Percentiles rank a stretch among this genome's conserved stretches.
Conservation (phyloP, 1,140 invertebrate species). For the Caenorhabditis tropicalis region DNA sequence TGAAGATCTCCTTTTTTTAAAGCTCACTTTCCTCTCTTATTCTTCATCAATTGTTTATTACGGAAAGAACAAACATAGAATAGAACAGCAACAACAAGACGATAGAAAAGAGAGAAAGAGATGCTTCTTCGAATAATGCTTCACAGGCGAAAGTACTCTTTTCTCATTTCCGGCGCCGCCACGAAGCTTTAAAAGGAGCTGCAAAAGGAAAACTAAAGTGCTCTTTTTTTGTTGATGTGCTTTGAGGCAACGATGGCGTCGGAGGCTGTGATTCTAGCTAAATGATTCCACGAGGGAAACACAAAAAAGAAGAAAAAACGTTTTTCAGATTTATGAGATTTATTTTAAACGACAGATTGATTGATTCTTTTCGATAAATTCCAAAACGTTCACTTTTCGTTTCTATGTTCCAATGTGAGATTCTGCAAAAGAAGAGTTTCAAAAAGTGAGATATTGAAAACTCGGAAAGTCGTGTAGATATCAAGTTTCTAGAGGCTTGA, state of each 20-base stretch:
- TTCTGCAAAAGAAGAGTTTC: neutral
- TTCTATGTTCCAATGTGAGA: neutral
- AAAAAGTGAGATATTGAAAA: too few species aligned
- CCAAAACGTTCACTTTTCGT: neutral
- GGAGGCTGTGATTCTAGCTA: neutral
- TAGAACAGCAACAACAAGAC: neutral
- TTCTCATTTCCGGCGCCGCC: conserved; percentile 11
- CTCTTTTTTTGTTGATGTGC: conserved; percentile 14
- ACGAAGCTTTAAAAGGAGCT: neutral
- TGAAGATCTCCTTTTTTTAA: neutral
- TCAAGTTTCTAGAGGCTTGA: neutral
- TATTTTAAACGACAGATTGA: neutral
- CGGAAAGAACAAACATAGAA: neutral
- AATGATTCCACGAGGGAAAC: neutral
- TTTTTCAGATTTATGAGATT: conserved; percentile 4
- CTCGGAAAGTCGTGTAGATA: neutral
- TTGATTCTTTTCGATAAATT: neutral
- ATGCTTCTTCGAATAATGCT: neutral
- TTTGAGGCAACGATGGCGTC: neutral
- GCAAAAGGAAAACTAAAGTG: neutral
- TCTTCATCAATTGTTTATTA: conserved; percentile 26
- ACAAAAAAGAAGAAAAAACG: neutral
- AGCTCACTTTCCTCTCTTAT: neutral
- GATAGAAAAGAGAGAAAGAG: neutral
- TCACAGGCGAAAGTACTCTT: neutral